A percentile compares a stretch with the other conserved stretches of the same genome.
These are phyloP conservation scores for Drosophila nasuta DNA, from an alignment of 1,140 invertebrate genomes.

Conservation along the genomic window DNA sequence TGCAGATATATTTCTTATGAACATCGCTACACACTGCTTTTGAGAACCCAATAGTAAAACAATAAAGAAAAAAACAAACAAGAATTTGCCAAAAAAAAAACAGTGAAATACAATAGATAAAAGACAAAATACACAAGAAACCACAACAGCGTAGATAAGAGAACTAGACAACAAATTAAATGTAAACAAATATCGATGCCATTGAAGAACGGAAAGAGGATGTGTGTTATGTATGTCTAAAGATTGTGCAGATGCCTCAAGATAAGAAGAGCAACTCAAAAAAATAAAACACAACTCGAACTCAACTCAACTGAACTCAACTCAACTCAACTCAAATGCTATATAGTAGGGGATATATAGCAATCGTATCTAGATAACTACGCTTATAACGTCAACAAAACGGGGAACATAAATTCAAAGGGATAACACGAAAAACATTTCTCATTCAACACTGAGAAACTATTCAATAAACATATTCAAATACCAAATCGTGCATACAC, in stretches of 20 bases:
- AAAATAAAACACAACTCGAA: slow-evolving; percentile 17
- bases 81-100: slow-evolving; percentile 23
- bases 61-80: background rate
- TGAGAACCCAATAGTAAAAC: background rate
- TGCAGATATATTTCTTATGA: slow-evolving; percentile 45
- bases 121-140: slow-evolving; percentile 7
- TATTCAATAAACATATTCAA: slow-evolving; percentile 50
- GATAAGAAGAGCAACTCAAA: background rate
- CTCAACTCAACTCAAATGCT: slow-evolving; percentile 6
- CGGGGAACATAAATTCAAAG: slow-evolving; percentile 44
- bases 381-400: slow-evolving; percentile 56
- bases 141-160: background rate
- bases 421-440: slow-evolving; percentile 37
- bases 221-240: slow-evolving; percentile 9
- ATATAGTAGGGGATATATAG: slow-evolving; percentile 1
- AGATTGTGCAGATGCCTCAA: slow-evolving; percentile 3
- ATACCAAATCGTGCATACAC: slow-evolving; percentile 32
- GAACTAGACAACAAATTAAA: slow-evolving; percentile 1
- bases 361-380: slow-evolving; percentile 58
- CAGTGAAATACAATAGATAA: slow-evolving; percentile 5
- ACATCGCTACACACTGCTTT: slow-evolving; percentile 25
- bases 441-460: slow-evolving; percentile 57
- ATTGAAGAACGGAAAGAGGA: slow-evolving; percentile 6
- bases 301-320: slow-evolving; percentile 3
- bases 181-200: background rate